Base-by-base conservation (phyloP, 2,797 vertebrate species). In the Gymnodraco acuticeps region DNA sequence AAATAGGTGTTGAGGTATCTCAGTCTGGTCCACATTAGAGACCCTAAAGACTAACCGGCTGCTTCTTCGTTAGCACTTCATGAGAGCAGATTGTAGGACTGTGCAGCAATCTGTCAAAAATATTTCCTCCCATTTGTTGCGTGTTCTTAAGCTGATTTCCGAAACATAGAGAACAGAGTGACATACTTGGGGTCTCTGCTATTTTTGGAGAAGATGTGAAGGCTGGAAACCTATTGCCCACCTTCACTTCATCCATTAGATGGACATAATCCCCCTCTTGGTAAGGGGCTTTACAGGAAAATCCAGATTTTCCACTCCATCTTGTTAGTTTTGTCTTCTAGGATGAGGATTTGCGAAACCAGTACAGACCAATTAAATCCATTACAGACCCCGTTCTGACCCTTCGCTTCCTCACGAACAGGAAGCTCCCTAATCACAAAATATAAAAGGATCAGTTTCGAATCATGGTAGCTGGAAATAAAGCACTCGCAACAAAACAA, bases 391-490 rank as follows among this genome's bases (percentile, higher is more conserved):
- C 65, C 64, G 64, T 61, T 64, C 5, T 27, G 27, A 55, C 47
- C 7, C n/a, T 9, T 2, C 45, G 27, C 45, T 46, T 58, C 63
- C 43, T 33, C 13, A 10, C 20, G 20, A 47, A 70, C 54, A 73
- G 61, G 60, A 78, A 48, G 45, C 51, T 71, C 41, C 17, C 11
- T 77, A 72, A 85, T 65, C 20, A 19, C 65, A 67, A 38, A 56
- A 76, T 58, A 63, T 68, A 42, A 54, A 16, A 8, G 58, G 54
- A 67, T 70, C 42, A 47, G 19, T 17, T 4, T 38, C 33, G 73
- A 64, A 70, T 31, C 23, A 48, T 27, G 31, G 16, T 17, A 42
- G 55, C 11, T 20, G 17, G 70, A 19, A 50, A 38, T 45, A 60
- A 20, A 27, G 48, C 43, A 47, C 8, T 51, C 5, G 27, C 19